Evolutionary conservation across 2,113 vertebrate genomes (phyloP).

Genomic region (Indri indri): DNA sequence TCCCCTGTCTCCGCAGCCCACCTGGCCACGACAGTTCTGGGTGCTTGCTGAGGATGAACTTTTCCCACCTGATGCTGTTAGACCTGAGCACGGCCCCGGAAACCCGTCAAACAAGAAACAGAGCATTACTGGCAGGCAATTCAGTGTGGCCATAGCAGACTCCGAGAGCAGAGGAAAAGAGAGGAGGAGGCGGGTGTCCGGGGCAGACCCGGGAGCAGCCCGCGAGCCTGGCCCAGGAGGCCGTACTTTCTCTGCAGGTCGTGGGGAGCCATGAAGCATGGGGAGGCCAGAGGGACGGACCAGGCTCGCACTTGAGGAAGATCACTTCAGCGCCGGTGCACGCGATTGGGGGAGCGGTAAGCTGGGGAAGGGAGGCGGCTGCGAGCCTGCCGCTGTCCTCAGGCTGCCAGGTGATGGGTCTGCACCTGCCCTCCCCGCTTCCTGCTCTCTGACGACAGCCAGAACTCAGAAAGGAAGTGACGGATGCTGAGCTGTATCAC

Average conservation of each 20-base stretch:
- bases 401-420: background rate
- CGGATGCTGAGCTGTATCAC: background rate
- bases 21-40: background rate
- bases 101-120: constrained; percentile 63
- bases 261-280: background rate
- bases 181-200: background rate
- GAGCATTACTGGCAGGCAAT: constrained; percentile 15
- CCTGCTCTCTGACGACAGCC: background rate
- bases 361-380: background rate
- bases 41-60: background rate
- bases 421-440: background rate
- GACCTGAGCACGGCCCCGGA: background rate
- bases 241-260: background rate
- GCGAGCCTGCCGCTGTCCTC: background rate
- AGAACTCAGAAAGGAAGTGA: background rate
- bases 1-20: background rate
- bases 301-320: background rate
- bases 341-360: background rate
- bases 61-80: background rate
- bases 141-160: background rate
- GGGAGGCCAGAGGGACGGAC: background rate
- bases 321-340: background rate
- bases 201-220: too few species aligned
- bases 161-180: background rate
- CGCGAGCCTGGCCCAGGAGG: background rate